Conservation (phyloP, 2,797 vertebrate genomes). For the Meriones psammophilus region DNA sequence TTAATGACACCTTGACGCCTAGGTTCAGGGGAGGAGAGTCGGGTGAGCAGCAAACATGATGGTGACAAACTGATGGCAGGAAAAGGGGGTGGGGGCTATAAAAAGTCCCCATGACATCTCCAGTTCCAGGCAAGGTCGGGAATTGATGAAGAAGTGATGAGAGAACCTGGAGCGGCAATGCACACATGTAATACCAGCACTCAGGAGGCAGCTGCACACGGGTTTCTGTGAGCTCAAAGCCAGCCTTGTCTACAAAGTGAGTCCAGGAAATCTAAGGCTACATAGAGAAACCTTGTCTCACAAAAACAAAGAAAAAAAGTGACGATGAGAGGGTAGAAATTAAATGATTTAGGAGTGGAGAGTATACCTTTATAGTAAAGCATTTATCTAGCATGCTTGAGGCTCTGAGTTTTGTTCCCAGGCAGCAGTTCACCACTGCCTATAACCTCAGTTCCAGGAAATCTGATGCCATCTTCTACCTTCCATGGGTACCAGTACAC, state of each 20-base stretch:
- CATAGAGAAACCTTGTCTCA: too few species aligned
- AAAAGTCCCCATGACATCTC: not conserved
- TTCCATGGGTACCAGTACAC: not conserved
- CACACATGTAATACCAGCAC: too few species aligned
- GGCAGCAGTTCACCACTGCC: not conserved
- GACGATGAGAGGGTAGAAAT: not conserved
- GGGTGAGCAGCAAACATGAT: not conserved
- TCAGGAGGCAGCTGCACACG: too few species aligned
- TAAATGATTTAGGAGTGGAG: not conserved
- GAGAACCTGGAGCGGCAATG: not conserved
- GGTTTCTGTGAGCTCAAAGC: too few species aligned
- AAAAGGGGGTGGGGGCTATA: not conserved
- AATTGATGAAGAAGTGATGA: not conserved
- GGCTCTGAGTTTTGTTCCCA: not conserved
- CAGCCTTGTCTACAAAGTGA: too few species aligned
- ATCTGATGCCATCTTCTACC: not conserved
- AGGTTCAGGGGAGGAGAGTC: not conserved
- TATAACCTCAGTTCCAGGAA: not conserved
- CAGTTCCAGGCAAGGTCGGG: not conserved
- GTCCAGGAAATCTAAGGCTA: too few species aligned
- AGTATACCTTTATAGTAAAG: not conserved
- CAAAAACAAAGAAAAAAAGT: not conserved
- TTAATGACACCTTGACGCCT: conserved; percentile 25
- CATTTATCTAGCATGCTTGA: not conserved
- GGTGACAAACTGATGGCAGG: not conserved